phyloP scores from a whole-genome alignment of 92 coral and sea anemone species.

The Porites evermanni region DNA sequence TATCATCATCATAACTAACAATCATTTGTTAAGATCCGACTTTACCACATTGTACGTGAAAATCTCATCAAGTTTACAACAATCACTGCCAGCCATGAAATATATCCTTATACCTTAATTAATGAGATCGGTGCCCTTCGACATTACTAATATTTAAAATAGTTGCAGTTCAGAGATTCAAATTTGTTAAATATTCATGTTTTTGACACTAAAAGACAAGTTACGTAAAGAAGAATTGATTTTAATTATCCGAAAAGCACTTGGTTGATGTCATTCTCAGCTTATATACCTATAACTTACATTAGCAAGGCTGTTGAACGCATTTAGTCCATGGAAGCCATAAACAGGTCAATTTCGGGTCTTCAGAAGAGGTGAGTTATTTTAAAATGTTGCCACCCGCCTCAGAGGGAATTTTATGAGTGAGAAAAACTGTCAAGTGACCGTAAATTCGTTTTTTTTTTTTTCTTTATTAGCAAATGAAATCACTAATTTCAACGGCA shows the following conservation, averaged over 20 bases:
- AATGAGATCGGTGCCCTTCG: neutral
- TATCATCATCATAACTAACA: neutral
- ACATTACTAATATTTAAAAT: neutral
- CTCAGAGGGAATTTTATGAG: neutral
- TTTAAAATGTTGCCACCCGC: neutral
- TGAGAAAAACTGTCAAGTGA: neutral
- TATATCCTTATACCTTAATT: neutral
- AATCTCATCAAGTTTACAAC: slow-evolving; percentile 17
- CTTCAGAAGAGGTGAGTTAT: slow-evolving; percentile 17
- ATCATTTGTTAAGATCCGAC: slow-evolving; percentile 5
- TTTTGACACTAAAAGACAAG: slow-evolving; percentile 25
- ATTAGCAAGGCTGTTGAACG: neutral
- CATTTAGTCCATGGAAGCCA: slow-evolving; percentile 1
- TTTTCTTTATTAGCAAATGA: neutral
- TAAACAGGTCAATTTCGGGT: neutral
- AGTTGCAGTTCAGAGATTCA: neutral
- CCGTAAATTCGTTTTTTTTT: neutral
- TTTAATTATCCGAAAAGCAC: slow-evolving; percentile 32
- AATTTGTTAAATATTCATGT: slow-evolving; percentile 38
- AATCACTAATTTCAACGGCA: neutral
- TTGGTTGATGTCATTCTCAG: slow-evolving; percentile 20
- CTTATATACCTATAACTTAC: neutral
- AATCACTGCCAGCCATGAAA: slow-evolving; percentile 1
- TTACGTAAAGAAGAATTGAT: slow-evolving; percentile 15
- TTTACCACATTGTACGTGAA: neutral